A percentile compares a stretch with the other conserved stretches of the same genome.
Evolutionary conservation across 2,888 invertebrate genomes (phyloP).

Genomic region (Coelogynopora nodosa): DNA sequence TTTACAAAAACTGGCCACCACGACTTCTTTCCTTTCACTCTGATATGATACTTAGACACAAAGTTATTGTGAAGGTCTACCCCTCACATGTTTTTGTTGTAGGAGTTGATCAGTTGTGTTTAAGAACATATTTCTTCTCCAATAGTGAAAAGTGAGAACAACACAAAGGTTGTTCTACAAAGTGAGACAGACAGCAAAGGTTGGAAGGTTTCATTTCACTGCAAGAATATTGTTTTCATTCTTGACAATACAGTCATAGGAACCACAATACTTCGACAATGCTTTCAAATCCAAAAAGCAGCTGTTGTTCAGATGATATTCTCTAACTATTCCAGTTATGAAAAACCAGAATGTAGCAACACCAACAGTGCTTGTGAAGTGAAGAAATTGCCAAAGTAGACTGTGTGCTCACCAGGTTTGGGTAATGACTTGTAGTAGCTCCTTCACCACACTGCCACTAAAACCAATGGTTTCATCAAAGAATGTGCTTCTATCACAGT

Average conservation of each 20-base stretch:
- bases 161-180: too few species aligned
- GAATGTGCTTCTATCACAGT: background rate
- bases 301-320: constrained; percentile 35
- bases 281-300: background rate
- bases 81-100: background rate
- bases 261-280: background rate
- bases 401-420: background rate
- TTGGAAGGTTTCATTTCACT: constrained; percentile 44
- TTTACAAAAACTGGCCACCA: constrained; percentile 15
- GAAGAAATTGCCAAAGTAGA: constrained; percentile 48
- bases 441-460: background rate
- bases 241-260: constrained; percentile 26
- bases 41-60: background rate
- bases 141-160: constrained; percentile 12
- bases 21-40: background rate
- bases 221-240: background rate
- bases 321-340: constrained; percentile 44
- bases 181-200: constrained; percentile 39
- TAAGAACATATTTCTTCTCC: too few species aligned
- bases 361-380: constrained; percentile 41
- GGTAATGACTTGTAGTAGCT: background rate
- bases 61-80: constrained; percentile 15
- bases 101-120: background rate
- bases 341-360: constrained; percentile 15
- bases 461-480: background rate